Conservation (phyloP, 2,888 invertebrate species). For the Aspidapion aeneum region DNA sequence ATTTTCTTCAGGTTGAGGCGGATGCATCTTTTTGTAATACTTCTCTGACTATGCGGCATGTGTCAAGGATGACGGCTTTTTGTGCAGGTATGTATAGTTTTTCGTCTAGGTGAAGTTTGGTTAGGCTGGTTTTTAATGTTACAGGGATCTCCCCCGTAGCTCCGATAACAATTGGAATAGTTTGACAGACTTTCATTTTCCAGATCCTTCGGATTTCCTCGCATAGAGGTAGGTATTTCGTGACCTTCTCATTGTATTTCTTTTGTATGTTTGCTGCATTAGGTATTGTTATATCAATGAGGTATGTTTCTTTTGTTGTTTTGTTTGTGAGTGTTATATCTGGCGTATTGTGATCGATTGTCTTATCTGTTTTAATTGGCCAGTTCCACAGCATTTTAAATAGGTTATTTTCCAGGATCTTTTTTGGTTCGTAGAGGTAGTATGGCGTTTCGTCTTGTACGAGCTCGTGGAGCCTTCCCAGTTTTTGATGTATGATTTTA, state of each 20-base stretch:
- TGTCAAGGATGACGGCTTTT: neutral
- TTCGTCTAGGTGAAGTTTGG: neutral
- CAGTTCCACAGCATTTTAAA: neutral
- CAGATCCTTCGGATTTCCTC: neutral
- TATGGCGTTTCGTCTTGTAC: neutral
- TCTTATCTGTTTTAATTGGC: neutral
- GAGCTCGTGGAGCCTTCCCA: neutral
- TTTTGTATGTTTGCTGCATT: neutral
- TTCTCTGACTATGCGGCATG: neutral
- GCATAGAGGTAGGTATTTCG: neutral
- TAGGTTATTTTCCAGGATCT: neutral
- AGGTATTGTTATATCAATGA: neutral
- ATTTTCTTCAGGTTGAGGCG: too few species aligned
- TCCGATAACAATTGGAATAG: neutral
- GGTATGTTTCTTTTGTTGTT: neutral
- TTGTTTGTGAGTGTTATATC: neutral
- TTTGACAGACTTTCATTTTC: neutral
- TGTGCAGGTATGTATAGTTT: neutral
- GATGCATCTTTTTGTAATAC: too few species aligned
- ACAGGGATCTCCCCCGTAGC: neutral
- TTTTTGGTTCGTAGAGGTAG: neutral
- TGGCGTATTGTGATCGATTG: neutral
- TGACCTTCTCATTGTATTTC: neutral
- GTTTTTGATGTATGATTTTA: neutral
- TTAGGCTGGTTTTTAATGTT: neutral